Evolutionary conservation across 2,113 vertebrate species (phyloP), one percentile per base, ranked within the genome.

Genomic region (Grammomys dolichurus): DNA sequence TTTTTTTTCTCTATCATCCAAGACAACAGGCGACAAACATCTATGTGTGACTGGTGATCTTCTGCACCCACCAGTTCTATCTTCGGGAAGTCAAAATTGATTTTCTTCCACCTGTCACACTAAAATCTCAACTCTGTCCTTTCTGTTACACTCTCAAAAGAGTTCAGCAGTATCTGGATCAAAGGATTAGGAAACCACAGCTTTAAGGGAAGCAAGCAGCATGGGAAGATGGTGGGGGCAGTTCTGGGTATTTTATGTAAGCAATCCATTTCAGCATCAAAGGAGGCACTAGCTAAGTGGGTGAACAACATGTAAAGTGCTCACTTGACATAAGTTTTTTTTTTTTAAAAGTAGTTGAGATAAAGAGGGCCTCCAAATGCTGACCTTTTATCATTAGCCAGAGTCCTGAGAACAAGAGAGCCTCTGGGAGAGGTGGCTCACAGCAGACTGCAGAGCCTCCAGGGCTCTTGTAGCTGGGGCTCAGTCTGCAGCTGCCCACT

Each of bases 221-320:
- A 13, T 3, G 86, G 84, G 89, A 20, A 95, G 67, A 58, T 69
- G 36, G 82, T 19, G 89, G 43, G 85, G 78, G 77, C 90, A 43
- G 67, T 48, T 86, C 77, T 75, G 87, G 77, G 93, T 63, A 89
- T 95, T 96, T 95, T 93, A 87, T 75, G 94, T 95, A 96, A 96
- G 95, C 88, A 89, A 91, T 96, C 95, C 94, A 91, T 96, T 97
- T 91, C 90, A 40, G 88, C 81, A 92, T 90, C 93, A 78, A 87
- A 94, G 94, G 80, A 60, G 84, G 48, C 93, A 2, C 90, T 0
- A 65, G 72, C 81, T 87, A 95, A 97, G 93, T 91, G 97, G 95
- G 96, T 89, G 97, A 95, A 95, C 90, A 93, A 94, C 94, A 97
- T 97, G 97, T 89, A 95, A 97, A 97, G 96, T 91, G 96, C 88